Percentiles rank a stretch among this genome's conserved stretches.
phyloP scores from a whole-genome alignment of 1,140 invertebrate genomes.

The Caenorhabditis brenneri region DNA sequence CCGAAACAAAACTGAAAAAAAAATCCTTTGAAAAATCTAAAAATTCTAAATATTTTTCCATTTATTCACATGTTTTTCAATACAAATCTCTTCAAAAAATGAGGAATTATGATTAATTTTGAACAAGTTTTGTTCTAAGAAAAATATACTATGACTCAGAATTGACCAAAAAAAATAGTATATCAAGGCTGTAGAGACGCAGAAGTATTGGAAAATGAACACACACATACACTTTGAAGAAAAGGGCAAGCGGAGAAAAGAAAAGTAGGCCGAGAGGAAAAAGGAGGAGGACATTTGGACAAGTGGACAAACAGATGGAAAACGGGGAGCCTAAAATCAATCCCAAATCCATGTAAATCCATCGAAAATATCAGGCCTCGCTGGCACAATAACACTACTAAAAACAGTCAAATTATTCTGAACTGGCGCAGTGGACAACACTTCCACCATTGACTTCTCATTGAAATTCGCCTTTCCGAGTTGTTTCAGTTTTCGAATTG shows the following conservation, averaged over 20 bases:
- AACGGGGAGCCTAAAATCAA: too few species aligned
- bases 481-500: conserved; percentile 55
- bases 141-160: not conserved
- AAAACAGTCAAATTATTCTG: conserved; percentile 73
- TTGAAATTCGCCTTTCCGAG: conserved; percentile 65
- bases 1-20: too few species aligned
- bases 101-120: too few species aligned
- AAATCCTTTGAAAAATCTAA: too few species aligned
- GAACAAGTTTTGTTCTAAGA: too few species aligned
- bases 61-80: too few species aligned
- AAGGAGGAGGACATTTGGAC: not conserved
- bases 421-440: conserved; percentile 75
- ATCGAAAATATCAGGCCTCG: not conserved
- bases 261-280: too few species aligned
- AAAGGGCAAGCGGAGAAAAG: too few species aligned
- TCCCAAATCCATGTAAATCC: not conserved
- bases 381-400: not conserved
- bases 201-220: not conserved
- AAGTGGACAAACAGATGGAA: not conserved
- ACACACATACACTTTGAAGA: not conserved
- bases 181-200: not conserved
- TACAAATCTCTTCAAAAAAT: too few species aligned
- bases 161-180: not conserved
- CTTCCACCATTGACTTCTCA: conserved; percentile 72
- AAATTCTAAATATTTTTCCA: too few species aligned